Percentiles rank a stretch among this genome's conserved stretches.
These are phyloP conservation scores for Chitala chitala DNA, from an alignment of 2,113 vertebrate genomes.

Conservation along the genomic window DNA sequence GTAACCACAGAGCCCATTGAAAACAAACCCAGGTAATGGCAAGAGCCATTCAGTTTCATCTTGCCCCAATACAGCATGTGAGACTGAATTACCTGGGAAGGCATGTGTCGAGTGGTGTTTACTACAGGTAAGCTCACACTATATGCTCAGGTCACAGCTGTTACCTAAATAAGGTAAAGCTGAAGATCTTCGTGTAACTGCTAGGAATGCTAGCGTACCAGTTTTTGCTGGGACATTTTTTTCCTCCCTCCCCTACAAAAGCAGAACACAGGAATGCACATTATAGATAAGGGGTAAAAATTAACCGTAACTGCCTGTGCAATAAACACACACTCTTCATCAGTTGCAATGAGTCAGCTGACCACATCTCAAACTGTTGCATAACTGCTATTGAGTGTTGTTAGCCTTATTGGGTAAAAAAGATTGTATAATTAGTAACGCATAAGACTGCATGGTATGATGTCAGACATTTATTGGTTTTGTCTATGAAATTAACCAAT, in stretches of 20 bases:
- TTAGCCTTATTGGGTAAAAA: not conserved
- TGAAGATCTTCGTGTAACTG: slow-evolving; percentile 22
- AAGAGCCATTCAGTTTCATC: not conserved
- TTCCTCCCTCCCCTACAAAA: not conserved
- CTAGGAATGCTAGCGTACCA: slow-evolving; percentile 19
- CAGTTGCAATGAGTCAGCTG: slow-evolving; percentile 24
- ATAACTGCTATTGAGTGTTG: slow-evolving; percentile 22
- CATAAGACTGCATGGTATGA: not conserved
- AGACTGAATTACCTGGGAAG: not conserved
- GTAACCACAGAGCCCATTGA: slow-evolving; percentile 23
- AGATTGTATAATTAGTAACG: not conserved
- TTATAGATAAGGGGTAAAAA: slow-evolving; percentile 24
- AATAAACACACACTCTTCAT: slow-evolving; percentile 7
- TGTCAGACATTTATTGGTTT: not conserved
- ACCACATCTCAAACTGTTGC: slow-evolving; percentile 19
- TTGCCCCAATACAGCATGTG: not conserved
- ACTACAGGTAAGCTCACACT: slow-evolving; percentile 37
- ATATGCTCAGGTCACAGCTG: not conserved
- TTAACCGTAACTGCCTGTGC: not conserved
- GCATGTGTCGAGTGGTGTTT: slow-evolving; percentile 13
- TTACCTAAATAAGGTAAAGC: slow-evolving; percentile 43
- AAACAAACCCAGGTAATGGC: not conserved
- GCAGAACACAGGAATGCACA: slow-evolving; percentile 11
- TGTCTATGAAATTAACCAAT: not conserved
- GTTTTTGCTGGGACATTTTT: not conserved